These are phyloP conservation scores for Rhinolophus sinicus DNA, from an alignment of 2,113 vertebrate genomes.

Conservation along the genomic window DNA sequence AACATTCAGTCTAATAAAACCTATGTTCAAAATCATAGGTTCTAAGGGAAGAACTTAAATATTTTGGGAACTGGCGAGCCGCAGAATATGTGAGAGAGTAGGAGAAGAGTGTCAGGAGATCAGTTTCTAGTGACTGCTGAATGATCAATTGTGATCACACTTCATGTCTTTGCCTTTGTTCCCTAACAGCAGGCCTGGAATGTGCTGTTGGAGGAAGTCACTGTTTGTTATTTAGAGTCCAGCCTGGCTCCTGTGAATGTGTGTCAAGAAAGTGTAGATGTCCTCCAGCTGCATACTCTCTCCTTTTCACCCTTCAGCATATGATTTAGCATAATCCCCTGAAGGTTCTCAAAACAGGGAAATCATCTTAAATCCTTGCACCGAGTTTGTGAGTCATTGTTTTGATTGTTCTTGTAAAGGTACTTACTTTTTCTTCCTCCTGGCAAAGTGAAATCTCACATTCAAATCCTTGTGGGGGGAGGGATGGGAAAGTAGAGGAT, in stretches of 20 bases:
- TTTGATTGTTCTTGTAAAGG: slow-evolving; percentile 68
- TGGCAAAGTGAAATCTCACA: slow-evolving; percentile 45
- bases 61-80: background rate
- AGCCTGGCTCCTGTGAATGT: background rate
- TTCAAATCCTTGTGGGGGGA: slow-evolving; percentile 53
- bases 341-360: slow-evolving; percentile 26
- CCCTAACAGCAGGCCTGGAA: slow-evolving; percentile 32
- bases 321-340: background rate
- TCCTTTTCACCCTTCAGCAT: background rate
- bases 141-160: background rate
- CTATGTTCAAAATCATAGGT: background rate
- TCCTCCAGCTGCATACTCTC: background rate
- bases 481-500: slow-evolving; percentile 54
- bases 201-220: slow-evolving; percentile 29
- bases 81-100: background rate
- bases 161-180: background rate
- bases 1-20: background rate
- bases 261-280: background rate
- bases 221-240: background rate
- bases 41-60: background rate
- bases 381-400: slow-evolving; percentile 66
- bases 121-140: background rate
- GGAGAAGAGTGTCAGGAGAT: background rate
- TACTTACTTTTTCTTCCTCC: background rate
- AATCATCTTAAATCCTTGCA: slow-evolving; percentile 45